Conservation (phyloP, 2,113 vertebrate genomes). For the Herpailurus yagouaroundi region DNA sequence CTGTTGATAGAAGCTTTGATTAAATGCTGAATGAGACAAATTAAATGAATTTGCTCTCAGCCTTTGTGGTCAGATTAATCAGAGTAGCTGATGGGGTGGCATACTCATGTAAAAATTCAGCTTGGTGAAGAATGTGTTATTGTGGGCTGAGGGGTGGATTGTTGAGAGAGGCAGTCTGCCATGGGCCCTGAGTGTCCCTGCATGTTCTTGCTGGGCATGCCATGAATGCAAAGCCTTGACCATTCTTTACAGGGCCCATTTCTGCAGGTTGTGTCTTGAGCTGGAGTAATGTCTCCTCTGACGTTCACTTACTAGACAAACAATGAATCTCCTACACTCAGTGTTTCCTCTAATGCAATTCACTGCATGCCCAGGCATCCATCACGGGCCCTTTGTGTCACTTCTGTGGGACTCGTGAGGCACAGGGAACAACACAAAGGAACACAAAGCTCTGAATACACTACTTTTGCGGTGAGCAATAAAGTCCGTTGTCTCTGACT, state of each 20-base stretch:
- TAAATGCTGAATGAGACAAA: not conserved
- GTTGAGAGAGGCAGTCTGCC: not conserved
- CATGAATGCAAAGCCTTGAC: not conserved
- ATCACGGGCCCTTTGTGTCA: not conserved
- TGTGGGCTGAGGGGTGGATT: not conserved
- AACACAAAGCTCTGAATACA: not conserved
- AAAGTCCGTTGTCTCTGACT: not conserved
- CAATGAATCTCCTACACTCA: not conserved
- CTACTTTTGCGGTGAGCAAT: not conserved
- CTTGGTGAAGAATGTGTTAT: not conserved
- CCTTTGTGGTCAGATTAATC: not conserved
- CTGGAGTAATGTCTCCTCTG: not conserved
- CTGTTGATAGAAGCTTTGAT: not conserved
- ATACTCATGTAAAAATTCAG: not conserved
- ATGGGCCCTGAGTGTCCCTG: not conserved
- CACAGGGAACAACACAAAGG: not conserved
- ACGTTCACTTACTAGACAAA: not conserved
- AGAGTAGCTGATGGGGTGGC: not conserved
- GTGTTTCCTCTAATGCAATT: not conserved
- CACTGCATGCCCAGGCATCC: not conserved
- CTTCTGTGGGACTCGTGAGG: not conserved
- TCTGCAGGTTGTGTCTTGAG: not conserved
- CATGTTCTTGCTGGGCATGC: not conserved
- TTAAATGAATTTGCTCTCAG: not conserved
- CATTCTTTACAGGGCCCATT: not conserved